Evolutionary conservation across 2,113 vertebrate species (phyloP).

Genomic region (Chaetorhynchus papuensis): DNA sequence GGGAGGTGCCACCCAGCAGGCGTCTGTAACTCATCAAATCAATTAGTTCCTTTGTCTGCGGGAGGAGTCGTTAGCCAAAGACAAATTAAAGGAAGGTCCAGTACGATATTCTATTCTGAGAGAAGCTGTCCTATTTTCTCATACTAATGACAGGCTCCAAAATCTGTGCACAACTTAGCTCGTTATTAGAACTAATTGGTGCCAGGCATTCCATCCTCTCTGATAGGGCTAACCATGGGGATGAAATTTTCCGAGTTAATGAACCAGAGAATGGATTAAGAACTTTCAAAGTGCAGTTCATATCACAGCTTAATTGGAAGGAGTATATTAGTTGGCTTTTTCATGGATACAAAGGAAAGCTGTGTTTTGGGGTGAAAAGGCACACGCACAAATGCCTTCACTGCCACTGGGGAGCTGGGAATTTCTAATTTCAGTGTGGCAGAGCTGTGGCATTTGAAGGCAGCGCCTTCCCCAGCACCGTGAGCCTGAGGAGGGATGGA

Average conservation of each 20-base stretch:
- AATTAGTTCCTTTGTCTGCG: background rate
- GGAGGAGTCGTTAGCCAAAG: background rate
- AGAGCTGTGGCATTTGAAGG: background rate
- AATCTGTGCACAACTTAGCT: constrained; percentile 33
- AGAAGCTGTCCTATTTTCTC: constrained; percentile 26
- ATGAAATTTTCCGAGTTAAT: constrained; percentile 43
- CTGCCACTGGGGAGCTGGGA: background rate
- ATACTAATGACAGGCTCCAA: background rate
- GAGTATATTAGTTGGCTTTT: background rate
- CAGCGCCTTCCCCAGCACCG: background rate
- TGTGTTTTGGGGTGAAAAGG: background rate
- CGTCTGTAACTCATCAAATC: background rate
- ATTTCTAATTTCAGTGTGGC: background rate
- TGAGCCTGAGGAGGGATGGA: background rate
- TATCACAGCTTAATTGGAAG: constrained; percentile 37
- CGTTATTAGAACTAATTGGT: constrained; percentile 63
- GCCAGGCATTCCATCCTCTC: constrained; percentile 49
- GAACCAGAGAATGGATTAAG: constrained; percentile 47
- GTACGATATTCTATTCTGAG: background rate
- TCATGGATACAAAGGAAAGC: background rate
- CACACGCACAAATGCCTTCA: background rate
- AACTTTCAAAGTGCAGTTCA: constrained; percentile 13
- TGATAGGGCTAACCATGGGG: constrained; percentile 34
- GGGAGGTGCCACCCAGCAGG: background rate
- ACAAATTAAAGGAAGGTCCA: background rate